These are phyloP conservation scores for Daboia siamensis DNA, from an alignment of 2,113 vertebrate genomes.

Conservation along the genomic window DNA sequence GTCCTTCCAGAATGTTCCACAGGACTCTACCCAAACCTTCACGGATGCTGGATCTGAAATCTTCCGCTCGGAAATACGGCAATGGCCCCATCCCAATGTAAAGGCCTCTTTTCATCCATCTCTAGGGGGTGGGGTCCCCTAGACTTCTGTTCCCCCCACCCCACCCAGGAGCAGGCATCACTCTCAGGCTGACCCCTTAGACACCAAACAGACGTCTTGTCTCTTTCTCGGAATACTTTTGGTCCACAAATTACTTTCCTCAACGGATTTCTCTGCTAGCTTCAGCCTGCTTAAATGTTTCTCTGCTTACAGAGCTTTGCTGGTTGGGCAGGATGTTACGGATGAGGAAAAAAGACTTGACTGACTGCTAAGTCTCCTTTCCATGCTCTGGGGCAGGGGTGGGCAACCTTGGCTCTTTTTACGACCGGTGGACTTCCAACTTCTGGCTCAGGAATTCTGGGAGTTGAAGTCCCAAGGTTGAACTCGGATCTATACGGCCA, in stretches of 20 bases:
- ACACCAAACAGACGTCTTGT: not conserved
- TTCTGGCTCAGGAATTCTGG: too few relatives aligned
- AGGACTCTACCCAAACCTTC: not conserved
- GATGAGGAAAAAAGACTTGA: not conserved
- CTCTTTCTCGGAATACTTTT: not conserved
- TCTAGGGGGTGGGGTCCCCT: not conserved
- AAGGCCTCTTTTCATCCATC: not conserved
- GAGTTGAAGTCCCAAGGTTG: too few relatives aligned
- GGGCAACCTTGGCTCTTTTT: too few relatives aligned
- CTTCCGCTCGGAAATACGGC: not conserved
- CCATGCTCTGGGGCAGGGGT: not conserved
- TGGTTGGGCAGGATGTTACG: not conserved
- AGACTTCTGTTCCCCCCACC: not conserved
- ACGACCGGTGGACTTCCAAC: too few relatives aligned
- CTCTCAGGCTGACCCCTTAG: not conserved
- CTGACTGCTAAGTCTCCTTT: constrained; percentile 1
- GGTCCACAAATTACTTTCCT: not conserved
- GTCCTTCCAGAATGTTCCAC: not conserved
- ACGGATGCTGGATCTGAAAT: not conserved
- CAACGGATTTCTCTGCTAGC: not conserved
- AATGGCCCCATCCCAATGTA: not conserved
- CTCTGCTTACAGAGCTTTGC: too few relatives aligned
- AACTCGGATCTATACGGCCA: not conserved
- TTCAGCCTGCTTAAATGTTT: too few relatives aligned
- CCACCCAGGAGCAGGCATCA: not conserved